Evolutionary conservation across 1,140 invertebrate genomes (phyloP).

Genomic region (Lethocerus indicus): DNA sequence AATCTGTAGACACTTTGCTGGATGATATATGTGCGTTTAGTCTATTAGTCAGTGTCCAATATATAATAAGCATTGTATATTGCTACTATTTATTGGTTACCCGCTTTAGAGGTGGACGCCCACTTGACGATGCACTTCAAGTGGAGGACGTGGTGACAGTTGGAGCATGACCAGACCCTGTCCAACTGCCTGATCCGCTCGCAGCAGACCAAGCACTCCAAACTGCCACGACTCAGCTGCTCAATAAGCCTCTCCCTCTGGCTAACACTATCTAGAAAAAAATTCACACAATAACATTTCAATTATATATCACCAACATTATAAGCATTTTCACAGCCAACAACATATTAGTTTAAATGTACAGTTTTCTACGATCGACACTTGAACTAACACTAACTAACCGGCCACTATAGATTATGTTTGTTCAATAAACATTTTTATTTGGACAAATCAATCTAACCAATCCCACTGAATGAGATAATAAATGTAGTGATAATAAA

Average conservation of each 20-base stretch:
- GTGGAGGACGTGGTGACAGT: constrained; percentile 84
- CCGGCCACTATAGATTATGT: background rate
- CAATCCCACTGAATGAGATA: background rate
- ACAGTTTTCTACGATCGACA: no score
- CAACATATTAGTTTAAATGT: background rate
- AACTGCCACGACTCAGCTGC: constrained; percentile 50
- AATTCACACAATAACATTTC: background rate
- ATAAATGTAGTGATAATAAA: background rate
- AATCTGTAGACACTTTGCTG: background rate
- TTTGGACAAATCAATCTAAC: background rate
- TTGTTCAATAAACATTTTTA: background rate
- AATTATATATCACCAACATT: background rate
- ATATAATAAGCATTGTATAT: background rate
- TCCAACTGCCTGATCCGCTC: constrained; percentile 51
- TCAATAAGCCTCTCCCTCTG: constrained; percentile 67
- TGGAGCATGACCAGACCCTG: constrained; percentile 73
- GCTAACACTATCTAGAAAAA: background rate
- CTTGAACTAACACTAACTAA: no score
- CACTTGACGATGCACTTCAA: constrained; percentile 79
- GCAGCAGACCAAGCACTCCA: constrained; percentile 90
- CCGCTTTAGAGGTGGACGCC: constrained; percentile 56
- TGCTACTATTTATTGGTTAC: background rate
- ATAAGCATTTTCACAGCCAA: background rate
- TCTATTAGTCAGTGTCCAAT: background rate
- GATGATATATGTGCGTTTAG: background rate